These are phyloP conservation scores for Holothuria leucospilota DNA, from an alignment of 53 echinoderm and acorn worm genomes.

Conservation along the genomic window DNA sequence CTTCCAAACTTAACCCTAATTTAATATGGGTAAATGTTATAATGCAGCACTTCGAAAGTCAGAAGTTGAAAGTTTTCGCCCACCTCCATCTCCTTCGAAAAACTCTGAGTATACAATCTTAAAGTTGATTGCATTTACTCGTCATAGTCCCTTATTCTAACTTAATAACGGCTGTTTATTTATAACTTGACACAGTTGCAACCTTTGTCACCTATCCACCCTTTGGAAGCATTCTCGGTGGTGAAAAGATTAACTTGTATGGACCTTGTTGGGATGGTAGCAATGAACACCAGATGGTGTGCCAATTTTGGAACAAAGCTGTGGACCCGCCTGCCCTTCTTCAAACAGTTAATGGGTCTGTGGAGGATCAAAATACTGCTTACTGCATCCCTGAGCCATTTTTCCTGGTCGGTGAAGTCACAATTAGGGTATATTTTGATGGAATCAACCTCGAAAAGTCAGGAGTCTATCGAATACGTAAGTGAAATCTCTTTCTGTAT, in stretches of 20 bases:
- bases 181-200: no score
- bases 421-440: slow-evolving; percentile 32
- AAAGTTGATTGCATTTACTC: no score
- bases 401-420: slow-evolving; percentile 75
- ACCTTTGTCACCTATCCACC: slow-evolving; percentile 56
- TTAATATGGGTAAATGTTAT: no score
- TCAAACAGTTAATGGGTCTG: slow-evolving; percentile 52
- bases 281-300: not conserved
- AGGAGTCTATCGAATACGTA: slow-evolving; percentile 26
- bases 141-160: no score
- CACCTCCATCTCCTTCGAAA: no score
- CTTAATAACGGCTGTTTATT: no score
- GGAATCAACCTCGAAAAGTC: not conserved
- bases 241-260: slow-evolving; percentile 62
- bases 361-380: slow-evolving; percentile 35
- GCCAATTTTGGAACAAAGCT: slow-evolving; percentile 53
- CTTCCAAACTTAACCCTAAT: no score
- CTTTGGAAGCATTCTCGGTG: slow-evolving; percentile 67
- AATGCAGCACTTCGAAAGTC: no score
- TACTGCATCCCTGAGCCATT: slow-evolving; percentile 85
- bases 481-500: not conserved
- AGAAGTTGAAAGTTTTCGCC: no score
- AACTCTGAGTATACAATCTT: no score
- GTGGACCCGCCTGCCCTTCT: slow-evolving; percentile 8
- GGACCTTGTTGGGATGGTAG: slow-evolving; percentile 67